phyloP scores from a whole-genome alignment of 2,113 vertebrate species.

The Bombycilla garrulus region DNA sequence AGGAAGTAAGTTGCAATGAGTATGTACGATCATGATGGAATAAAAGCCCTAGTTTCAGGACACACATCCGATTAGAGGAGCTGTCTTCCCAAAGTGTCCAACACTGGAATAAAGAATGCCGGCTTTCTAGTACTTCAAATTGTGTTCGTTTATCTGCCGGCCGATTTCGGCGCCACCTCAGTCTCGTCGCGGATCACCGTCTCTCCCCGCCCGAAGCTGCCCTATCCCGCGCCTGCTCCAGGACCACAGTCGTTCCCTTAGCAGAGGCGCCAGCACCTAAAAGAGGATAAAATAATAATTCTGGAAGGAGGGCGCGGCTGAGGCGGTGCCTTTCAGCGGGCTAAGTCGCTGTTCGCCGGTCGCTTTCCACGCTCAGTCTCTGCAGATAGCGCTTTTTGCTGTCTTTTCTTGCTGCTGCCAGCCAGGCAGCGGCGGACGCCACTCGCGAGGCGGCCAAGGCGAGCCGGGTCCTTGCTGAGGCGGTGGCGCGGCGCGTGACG shows the following conservation, averaged over 20 bases:
- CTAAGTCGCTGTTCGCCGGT: rapidly evolving
- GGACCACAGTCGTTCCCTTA: rapidly evolving
- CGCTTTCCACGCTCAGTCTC: not conserved
- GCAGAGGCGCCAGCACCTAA: not conserved
- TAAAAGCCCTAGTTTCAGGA: not conserved
- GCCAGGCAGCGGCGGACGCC: rapidly evolving
- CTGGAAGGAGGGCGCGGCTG: rapidly evolving
- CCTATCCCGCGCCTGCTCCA: rapidly evolving
- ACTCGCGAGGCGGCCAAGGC: rapidly evolving
- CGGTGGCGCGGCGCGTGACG: not conserved
- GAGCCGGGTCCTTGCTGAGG: not conserved
- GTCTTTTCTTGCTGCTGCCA: rapidly evolving
- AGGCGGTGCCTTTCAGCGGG: rapidly evolving
- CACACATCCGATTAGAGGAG: not conserved
- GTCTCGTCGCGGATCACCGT: not conserved
- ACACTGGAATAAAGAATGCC: not conserved
- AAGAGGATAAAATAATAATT: no score
- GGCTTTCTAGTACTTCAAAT: not conserved
- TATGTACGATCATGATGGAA: not conserved
- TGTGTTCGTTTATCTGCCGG: not conserved
- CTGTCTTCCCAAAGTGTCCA: not conserved
- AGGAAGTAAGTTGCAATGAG: not conserved
- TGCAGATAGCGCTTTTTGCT: rapidly evolving
- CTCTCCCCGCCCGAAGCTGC: not conserved
- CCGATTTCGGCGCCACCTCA: not conserved